Evolutionary conservation across 2,888 invertebrate genomes (phyloP).

Genomic region (Pterostichus niger): DNA sequence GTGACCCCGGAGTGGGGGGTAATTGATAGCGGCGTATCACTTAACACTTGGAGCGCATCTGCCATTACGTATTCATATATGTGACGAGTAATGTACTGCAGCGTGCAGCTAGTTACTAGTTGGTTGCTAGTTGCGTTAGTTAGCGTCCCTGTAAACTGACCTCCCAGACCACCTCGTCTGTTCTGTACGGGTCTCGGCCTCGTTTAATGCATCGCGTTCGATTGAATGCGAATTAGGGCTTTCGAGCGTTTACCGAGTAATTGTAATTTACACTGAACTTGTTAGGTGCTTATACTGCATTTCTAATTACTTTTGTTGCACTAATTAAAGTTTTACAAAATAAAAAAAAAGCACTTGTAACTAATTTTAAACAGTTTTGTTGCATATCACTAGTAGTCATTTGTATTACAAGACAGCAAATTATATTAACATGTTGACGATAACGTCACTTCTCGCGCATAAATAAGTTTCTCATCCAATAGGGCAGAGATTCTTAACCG

Average conservation of each 20-base stretch:
- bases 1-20: neutral
- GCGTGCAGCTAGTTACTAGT: conserved; percentile 14
- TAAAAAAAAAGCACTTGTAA: no score
- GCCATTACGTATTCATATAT: conserved; percentile 63
- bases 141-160: conserved; percentile 30
- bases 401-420: no score
- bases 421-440: no score
- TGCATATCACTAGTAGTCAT: no score
- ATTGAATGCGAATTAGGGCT: conserved; percentile 59
- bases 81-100: conserved; percentile 59
- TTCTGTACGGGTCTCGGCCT: neutral
- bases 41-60: conserved; percentile 60
- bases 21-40: conserved; percentile 64
- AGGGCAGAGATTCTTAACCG: no score
- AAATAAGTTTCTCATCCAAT: no score
- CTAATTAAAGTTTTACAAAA: neutral
- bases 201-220: conserved; percentile 51
- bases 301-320: conserved; percentile 45
- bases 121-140: neutral
- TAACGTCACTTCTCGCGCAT: no score
- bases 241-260: conserved; percentile 30
- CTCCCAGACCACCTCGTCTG: neutral
- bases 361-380: no score
- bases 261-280: conserved; percentile 48
- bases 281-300: conserved; percentile 25